These are phyloP conservation scores for Lasioglossum malachurum DNA, from an alignment of 2,888 invertebrate genomes.

Conservation along the genomic window DNA sequence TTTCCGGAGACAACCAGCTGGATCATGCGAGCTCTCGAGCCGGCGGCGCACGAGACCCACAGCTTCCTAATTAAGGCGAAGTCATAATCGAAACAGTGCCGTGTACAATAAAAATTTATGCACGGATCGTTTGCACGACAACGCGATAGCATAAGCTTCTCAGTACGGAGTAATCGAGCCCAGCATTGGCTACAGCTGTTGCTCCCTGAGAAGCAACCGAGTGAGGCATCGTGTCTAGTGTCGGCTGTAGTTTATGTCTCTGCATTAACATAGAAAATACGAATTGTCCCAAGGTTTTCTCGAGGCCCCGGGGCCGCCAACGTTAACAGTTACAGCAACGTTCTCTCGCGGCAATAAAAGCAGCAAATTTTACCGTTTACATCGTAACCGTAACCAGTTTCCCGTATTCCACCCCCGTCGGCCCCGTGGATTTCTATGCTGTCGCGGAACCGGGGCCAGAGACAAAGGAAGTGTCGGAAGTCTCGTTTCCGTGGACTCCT, in stretches of 20 bases:
- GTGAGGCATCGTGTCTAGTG: slow-evolving; percentile 64
- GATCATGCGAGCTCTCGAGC: not conserved
- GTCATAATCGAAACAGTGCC: not conserved
- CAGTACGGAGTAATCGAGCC: slow-evolving; percentile 53
- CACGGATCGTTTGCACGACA: not conserved
- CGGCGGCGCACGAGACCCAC: not conserved
- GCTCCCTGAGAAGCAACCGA: slow-evolving; percentile 50
- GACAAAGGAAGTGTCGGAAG: slow-evolving; percentile 46
- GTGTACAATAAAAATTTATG: not conserved
- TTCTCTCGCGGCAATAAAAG: slow-evolving; percentile 67
- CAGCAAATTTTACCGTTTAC: slow-evolving; percentile 67
- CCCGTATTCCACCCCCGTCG: slow-evolving; percentile 10
- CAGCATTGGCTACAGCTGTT: slow-evolving; percentile 79
- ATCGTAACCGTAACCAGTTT: slow-evolving; percentile 42
- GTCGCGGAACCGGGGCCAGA: not conserved
- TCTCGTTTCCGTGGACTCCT: slow-evolving; percentile 37
- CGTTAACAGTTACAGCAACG: slow-evolving; percentile 69
- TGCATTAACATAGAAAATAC: slow-evolving; percentile 81
- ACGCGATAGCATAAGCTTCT: slow-evolving; percentile 43
- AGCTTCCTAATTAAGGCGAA: not conserved
- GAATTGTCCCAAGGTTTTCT: slow-evolving; percentile 64
- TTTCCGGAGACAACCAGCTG: not conserved
- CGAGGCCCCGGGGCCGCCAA: slow-evolving; percentile 17
- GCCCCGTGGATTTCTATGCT: slow-evolving; percentile 26
- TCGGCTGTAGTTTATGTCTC: slow-evolving; percentile 76